These are phyloP conservation scores for Caerostris extrusa DNA, from an alignment of 1,140 invertebrate species.

Conservation along the genomic window DNA sequence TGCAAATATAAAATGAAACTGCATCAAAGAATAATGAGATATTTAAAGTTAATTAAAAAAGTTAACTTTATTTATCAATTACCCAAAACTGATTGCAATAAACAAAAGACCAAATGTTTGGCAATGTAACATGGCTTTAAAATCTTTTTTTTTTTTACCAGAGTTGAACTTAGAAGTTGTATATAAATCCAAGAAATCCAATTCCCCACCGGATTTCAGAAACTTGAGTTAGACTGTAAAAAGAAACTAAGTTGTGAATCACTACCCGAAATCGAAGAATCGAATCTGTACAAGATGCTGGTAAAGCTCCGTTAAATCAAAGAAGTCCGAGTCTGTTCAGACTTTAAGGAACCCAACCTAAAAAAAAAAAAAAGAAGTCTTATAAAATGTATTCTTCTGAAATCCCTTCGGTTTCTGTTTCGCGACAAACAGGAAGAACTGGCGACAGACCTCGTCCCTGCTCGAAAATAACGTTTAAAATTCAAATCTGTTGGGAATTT, in stretches of 20 bases:
- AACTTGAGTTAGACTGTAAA: not conserved
- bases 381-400: constrained; percentile 10
- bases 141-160: too few relatives aligned
- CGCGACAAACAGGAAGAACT: not conserved
- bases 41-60: too few relatives aligned
- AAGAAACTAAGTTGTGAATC: not conserved
- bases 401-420: not conserved
- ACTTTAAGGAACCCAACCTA: not conserved
- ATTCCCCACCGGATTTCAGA: not conserved
- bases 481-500: constrained; percentile 4
- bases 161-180: not conserved
- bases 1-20: too few relatives aligned
- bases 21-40: too few relatives aligned
- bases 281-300: not conserved
- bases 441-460: not conserved
- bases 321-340: not conserved
- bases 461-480: constrained; percentile 19
- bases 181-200: not conserved
- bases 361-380: not conserved
- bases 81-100: too few relatives aligned
- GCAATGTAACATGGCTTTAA: not conserved
- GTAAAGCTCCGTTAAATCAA: not conserved
- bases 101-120: not conserved
- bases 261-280: not conserved
- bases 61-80: too few relatives aligned